Base-by-base conservation (phyloP, 35 echinoderm and acorn worm genomes). In the Lytechinus pictus region DNA sequence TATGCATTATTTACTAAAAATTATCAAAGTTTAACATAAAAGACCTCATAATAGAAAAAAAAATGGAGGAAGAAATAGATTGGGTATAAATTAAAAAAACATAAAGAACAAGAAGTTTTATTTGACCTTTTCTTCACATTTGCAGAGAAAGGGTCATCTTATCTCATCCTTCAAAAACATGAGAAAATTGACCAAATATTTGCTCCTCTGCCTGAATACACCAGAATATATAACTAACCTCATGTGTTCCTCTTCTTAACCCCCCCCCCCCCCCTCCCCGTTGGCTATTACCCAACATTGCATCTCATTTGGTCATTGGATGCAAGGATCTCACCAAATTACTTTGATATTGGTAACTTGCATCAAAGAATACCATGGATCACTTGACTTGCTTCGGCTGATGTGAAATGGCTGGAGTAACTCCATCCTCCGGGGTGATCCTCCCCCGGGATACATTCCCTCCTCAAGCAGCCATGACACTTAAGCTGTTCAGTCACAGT, bases 401-500 rank as follows among this genome's bases (percentile, higher is more conserved):
- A 79, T 79, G 66, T 24, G 66, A 24, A 24, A 79, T 24, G 66
- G 21, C 66, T 79, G 19, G 16, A n/a, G 66, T 79, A 79, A n/a
- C 66, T 24, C 66, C 66, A 19, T 7, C 66, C 66, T 24, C 66
- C 66, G 16, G 21, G 66, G 66, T 24, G 16, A 79, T n/a, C 19
- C 66, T 79, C 16, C 66, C 66, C 14, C 4, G 66, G 66, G 66
- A 24, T 16, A 24, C 19, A 24, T 79, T 24, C 66, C 66, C 66
- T 24, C 66, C n/a, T 79, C 19, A 79, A 79, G 66, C 8, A 79
- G 19, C 66, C 66, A 79, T 79, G 66, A 79, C 66, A 79, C 66
- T 79, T 79, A 8, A 79, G 66, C 66, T 79, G 66, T 79, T 79
- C 66, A 79, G 66, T 79, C 66, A 79, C 66, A 79, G 66, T 79